Evolutionary conservation across 2,888 invertebrate species (phyloP).

Genomic region (Drosophila nr. perissopoda): DNA sequence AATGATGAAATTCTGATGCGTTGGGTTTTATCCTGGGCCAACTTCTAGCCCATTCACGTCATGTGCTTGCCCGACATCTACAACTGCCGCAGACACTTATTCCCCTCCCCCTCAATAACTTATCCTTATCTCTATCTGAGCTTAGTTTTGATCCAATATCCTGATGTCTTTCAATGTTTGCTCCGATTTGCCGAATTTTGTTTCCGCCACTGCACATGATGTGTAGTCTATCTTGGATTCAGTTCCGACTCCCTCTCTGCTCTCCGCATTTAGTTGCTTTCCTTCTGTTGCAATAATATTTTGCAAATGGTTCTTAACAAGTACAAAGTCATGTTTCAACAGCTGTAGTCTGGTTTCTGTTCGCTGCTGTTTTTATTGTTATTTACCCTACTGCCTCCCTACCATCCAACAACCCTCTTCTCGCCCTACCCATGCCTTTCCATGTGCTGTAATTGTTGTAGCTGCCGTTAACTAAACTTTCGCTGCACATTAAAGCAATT

Average conservation of each 20-base stretch:
- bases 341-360: slow-evolving; percentile 78
- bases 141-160: slow-evolving; percentile 57
- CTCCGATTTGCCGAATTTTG: slow-evolving; percentile 24
- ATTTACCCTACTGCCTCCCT: slow-evolving; percentile 30
- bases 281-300: slow-evolving; percentile 69
- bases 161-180: slow-evolving; percentile 49
- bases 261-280: slow-evolving; percentile 10
- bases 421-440: neutral
- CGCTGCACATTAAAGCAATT: slow-evolving; percentile 82
- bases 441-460: slow-evolving; percentile 43
- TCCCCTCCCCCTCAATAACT: neutral
- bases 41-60: slow-evolving; percentile 28
- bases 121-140: slow-evolving; percentile 9
- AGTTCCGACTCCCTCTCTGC: slow-evolving; percentile 3
- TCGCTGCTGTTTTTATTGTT: slow-evolving; percentile 66
- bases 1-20: slow-evolving; percentile 51
- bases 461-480: slow-evolving; percentile 71
- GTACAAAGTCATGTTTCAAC: slow-evolving; percentile 82
- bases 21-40: neutral
- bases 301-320: slow-evolving; percentile 77
- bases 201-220: slow-evolving; percentile 38
- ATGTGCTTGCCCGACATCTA: slow-evolving; percentile 23
- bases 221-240: slow-evolving; percentile 14
- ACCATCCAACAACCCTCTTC: neutral
- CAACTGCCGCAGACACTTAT: slow-evolving; percentile 40